Conservation (phyloP, 2,797 vertebrate genomes). For the Sylvia borin region DNA sequence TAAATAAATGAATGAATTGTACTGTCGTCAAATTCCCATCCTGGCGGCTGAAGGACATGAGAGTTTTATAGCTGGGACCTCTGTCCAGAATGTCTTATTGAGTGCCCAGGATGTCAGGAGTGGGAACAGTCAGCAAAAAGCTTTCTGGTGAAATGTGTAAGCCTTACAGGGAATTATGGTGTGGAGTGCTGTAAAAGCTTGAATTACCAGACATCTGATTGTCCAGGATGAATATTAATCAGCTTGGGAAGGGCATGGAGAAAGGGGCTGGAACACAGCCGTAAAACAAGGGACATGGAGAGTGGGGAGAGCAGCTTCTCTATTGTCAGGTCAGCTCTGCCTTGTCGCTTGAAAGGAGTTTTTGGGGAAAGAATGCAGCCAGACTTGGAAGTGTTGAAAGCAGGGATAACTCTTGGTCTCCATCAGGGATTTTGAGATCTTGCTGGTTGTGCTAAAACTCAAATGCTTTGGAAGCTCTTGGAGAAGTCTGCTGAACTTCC, state of each 20-base stretch:
- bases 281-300: not conserved
- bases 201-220: not conserved
- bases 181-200: not conserved
- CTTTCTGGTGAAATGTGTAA: slow-evolving; percentile 12
- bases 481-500: not conserved
- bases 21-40: slow-evolving; percentile 15
- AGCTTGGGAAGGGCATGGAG: not conserved
- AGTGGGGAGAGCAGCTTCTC: not conserved
- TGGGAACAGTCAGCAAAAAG: not conserved
- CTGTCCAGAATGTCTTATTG: not conserved
- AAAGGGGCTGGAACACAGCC: not conserved
- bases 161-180: not conserved
- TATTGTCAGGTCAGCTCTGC: accelerated
- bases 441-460: not conserved
- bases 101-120: not conserved
- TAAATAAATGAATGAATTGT: slow-evolving; percentile 48
- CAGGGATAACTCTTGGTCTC: not conserved
- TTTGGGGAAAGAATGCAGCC: not conserved
- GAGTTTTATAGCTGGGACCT: not conserved
- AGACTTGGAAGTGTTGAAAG: not conserved
- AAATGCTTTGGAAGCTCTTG: not conserved
- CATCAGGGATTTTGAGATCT: not conserved
- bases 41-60: not conserved
- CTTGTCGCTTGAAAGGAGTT: not conserved
- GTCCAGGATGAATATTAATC: not conserved